phyloP scores from a whole-genome alignment of 2,113 vertebrate genomes.

The Ancistrus triradiatus region DNA sequence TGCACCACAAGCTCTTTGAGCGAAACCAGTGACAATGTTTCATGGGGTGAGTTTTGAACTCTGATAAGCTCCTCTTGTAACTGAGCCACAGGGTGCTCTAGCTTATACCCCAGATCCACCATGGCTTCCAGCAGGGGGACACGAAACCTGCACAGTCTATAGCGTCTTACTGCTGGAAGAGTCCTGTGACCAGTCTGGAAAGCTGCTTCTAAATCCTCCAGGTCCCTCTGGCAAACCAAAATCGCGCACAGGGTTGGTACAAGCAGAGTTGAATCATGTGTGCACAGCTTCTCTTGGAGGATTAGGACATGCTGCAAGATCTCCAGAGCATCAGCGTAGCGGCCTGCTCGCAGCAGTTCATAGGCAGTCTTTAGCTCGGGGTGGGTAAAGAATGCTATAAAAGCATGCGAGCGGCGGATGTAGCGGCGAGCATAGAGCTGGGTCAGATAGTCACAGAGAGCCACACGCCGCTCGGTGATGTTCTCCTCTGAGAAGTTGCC shows the following conservation, averaged over 20 bases:
- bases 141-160: slow-evolving; percentile 67
- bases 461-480: slow-evolving; percentile 77
- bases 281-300: slow-evolving; percentile 78
- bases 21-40: slow-evolving; percentile 53
- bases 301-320: slow-evolving; percentile 65
- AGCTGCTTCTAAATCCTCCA: slow-evolving; percentile 69
- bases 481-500: slow-evolving; percentile 77
- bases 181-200: slow-evolving; percentile 73
- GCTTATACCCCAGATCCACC: slow-evolving; percentile 77
- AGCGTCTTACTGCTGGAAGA: slow-evolving; percentile 61
- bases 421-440: slow-evolving; percentile 69
- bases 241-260: slow-evolving; percentile 80
- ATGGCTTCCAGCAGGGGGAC: slow-evolving; percentile 76
- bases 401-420: slow-evolving; percentile 68
- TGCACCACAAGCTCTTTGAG: slow-evolving; percentile 86
- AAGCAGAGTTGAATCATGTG: slow-evolving; percentile 60
- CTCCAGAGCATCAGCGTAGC: slow-evolving; percentile 71
- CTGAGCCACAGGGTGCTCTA: slow-evolving; percentile 78
- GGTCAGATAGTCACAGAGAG: slow-evolving; percentile 81
- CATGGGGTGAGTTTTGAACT: slow-evolving; percentile 64
- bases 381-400: slow-evolving; percentile 77
- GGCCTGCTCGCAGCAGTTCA: slow-evolving; percentile 77
- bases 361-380: slow-evolving; percentile 75
- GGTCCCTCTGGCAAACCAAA: slow-evolving; percentile 81
- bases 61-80: slow-evolving; percentile 77